Evolutionary conservation across 2,888 invertebrate genomes (phyloP).

Genomic region (Chymomyza amoena): DNA sequence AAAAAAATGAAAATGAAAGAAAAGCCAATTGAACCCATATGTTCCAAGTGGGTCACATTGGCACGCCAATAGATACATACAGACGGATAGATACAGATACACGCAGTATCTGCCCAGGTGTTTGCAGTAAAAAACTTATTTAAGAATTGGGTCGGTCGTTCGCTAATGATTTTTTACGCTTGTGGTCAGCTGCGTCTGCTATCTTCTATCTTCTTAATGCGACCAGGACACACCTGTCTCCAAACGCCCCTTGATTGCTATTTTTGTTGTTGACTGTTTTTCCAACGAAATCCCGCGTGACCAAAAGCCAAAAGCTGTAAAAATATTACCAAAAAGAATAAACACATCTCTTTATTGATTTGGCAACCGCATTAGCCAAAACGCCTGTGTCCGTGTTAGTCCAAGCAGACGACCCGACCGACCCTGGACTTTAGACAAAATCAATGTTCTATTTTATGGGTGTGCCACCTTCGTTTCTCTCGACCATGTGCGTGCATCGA

Average conservation of each 20-base stretch:
- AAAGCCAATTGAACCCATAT: background rate
- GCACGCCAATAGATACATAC: constrained; percentile 4
- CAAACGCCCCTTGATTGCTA: background rate
- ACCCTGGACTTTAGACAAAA: constrained; percentile 43
- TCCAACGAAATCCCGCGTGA: background rate
- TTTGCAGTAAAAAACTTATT: constrained; percentile 26
- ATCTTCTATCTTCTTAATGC: too few relatives aligned
- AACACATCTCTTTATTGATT: constrained; percentile 56
- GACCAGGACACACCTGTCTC: constrained; percentile 31
- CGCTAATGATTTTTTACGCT: constrained; percentile 12
- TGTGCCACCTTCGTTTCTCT: background rate
- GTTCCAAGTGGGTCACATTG: constrained; percentile 1
- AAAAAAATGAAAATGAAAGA: constrained; percentile 24
- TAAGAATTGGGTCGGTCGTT: constrained; percentile 43
- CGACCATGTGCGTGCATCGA: constrained; percentile 31
- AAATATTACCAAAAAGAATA: constrained; percentile 46
- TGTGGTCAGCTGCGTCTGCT: background rate
- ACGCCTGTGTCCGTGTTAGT: background rate
- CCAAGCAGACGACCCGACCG: constrained; percentile 33
- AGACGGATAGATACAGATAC: background rate
- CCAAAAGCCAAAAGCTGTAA: constrained; percentile 20
- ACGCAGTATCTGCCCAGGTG: background rate
- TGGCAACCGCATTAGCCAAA: constrained; percentile 13
- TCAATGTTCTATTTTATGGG: constrained; percentile 63
- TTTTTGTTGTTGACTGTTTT: background rate